Percentiles rank a stretch among this genome's conserved stretches.
Conservation (phyloP, 2,113 vertebrate genomes). For the Coregonus clupeaformis region DNA sequence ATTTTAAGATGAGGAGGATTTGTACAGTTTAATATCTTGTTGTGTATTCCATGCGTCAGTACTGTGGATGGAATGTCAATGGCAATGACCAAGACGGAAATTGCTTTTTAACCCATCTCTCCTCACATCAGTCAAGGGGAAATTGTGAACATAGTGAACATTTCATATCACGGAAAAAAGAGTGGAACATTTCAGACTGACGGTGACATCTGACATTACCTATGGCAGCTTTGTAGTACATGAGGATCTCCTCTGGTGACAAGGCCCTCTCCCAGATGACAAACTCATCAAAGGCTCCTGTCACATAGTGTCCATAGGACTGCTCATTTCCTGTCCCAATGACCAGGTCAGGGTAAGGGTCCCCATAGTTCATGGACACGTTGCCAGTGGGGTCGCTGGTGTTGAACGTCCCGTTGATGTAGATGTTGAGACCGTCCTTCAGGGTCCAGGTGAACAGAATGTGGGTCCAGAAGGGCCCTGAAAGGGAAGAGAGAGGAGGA, state of each 20-base stretch:
- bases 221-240: conserved; percentile 84
- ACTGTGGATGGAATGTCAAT: conserved; percentile 35
- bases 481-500: background rate
- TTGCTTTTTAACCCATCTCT: conserved; percentile 46
- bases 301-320: conserved; percentile 67
- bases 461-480: conserved; percentile 92
- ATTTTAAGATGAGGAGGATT: conserved; percentile 26
- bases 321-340: conserved; percentile 69
- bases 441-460: conserved; percentile 91
- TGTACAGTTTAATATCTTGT: conserved; percentile 37
- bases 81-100: conserved; percentile 35
- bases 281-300: conserved; percentile 89
- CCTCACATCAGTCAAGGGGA: conserved; percentile 22
- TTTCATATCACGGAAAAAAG: background rate
- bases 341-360: conserved; percentile 71
- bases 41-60: conserved; percentile 43
- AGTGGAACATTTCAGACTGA: background rate
- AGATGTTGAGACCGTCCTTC: conserved; percentile 85
- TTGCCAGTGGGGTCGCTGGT: conserved; percentile 72
- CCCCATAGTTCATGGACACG: conserved; percentile 76
- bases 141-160: conserved; percentile 20
- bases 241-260: conserved; percentile 71
- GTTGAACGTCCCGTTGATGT: conserved; percentile 85
- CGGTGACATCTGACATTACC: conserved; percentile 79
- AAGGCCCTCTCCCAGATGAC: conserved; percentile 93